Evolutionary conservation across 2,888 invertebrate species (phyloP), one percentile per base, ranked within the genome.

Genomic region (Terebella lapidaria): DNA sequence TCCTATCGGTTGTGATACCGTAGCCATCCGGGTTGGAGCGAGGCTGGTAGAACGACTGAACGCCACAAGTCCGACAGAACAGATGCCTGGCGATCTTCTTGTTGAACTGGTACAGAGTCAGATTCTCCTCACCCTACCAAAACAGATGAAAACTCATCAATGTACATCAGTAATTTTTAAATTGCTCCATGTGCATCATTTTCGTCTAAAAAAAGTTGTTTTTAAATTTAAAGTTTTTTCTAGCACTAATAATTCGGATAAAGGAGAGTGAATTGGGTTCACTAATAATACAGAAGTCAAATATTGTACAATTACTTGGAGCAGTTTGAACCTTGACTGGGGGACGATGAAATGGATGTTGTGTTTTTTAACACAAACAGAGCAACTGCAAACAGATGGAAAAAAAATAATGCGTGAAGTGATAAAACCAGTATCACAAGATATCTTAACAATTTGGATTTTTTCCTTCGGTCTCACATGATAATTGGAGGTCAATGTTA

Each of bases 1-100:
- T n/a, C n/a, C n/a, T n/a, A n/a, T n/a, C n/a, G n/a, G n/a, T n/a
- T n/a, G n/a, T n/a, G n/a, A n/a, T 71, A 83, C 83, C 83, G 58
- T 81, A 77, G 30, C 82, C 82, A 69, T 83, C 81, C 1, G 82
- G 83, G 68, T 84, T 83, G 1, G 83, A 83, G 35, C 84, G 70
- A 0, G 84, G 84, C 54, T 76, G 77, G 72, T 84, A 84, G 70
- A 84, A 84, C 67, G 83, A 80, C 67, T 84, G 83, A 0, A 84
- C 83, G 1, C 84, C 84, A 72, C 84, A 84, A 2, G 68, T 77
- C 51, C 76, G 75, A 69, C 83, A 83, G 70, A 83, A 83, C 57
- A 69, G 77, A 68, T 84, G 83, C 64, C 81, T 80, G 10, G 83
- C 83, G 59, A 70, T 59, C 61, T 78, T 72, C 0, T 81, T 82